These are phyloP conservation scores for Cryptoblepharus egeriae DNA, from an alignment of 2,797 vertebrate genomes.

Conservation along the genomic window DNA sequence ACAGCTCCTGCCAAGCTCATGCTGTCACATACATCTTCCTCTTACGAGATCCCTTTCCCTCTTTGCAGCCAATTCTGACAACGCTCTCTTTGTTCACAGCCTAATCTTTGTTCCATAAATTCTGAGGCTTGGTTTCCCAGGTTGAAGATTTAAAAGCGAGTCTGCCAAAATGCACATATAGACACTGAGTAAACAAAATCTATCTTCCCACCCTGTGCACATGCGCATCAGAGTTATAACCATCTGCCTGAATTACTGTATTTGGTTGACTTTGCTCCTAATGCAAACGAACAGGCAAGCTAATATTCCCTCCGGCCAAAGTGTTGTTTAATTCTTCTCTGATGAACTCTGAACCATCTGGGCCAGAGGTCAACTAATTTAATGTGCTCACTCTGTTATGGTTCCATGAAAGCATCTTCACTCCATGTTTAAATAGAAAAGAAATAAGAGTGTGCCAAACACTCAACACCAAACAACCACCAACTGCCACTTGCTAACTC, in stretches of 20 bases:
- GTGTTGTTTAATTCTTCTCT: conserved; percentile 48
- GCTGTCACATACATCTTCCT: conserved; percentile 25
- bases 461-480: neutral
- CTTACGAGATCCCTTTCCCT: conserved; percentile 25
- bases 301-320: conserved; percentile 57
- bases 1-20: conserved; percentile 23
- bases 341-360: conserved; percentile 61
- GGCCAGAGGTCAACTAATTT: conserved; percentile 64
- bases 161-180: conserved; percentile 55
- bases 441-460: neutral
- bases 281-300: conserved; percentile 67
- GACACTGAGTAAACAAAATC: conserved; percentile 52
- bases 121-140: conserved; percentile 50
- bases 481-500: neutral
- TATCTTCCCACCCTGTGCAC: conserved; percentile 34
- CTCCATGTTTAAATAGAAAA: conserved; percentile 30
- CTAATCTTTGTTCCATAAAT: conserved; percentile 56
- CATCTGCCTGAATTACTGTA: conserved; percentile 44
- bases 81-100: conserved; percentile 43
- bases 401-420: conserved; percentile 65
- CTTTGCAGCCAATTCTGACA: conserved; percentile 58
- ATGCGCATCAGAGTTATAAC: conserved; percentile 39
- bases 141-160: conserved; percentile 34
- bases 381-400: conserved; percentile 45
- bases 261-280: conserved; percentile 54